Percentiles rank a stretch among this genome's conserved stretches.
These are phyloP conservation scores for Monopterus albus DNA, from an alignment of 2,113 vertebrate species.

Conservation along the genomic window DNA sequence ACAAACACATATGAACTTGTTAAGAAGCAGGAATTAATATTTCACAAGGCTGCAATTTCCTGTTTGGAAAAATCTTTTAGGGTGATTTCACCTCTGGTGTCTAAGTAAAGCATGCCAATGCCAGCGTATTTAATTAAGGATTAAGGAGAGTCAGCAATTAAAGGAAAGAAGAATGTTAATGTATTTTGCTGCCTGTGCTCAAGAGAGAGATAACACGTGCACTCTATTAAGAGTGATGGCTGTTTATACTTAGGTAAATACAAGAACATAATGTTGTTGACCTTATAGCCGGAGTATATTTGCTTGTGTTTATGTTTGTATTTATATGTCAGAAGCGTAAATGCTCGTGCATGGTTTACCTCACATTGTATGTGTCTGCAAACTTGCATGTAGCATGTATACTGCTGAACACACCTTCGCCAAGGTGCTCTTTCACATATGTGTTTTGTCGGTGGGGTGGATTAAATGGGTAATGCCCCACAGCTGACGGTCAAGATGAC, in stretches of 20 bases:
- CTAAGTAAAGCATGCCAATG: slow-evolving; percentile 1
- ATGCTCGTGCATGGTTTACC: not conserved
- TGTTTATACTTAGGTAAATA: slow-evolving; percentile 14
- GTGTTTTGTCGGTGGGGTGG: slow-evolving; percentile 51
- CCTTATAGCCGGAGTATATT: not conserved
- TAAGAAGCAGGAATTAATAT: slow-evolving; percentile 36
- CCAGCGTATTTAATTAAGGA: slow-evolving; percentile 2
- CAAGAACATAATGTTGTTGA: not conserved
- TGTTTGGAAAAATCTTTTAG: slow-evolving; percentile 40
- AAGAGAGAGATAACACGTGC: not conserved
- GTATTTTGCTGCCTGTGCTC: not conserved
- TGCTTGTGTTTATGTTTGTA: slow-evolving; percentile 1
- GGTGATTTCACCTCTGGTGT: slow-evolving; percentile 31
- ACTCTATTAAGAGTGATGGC: not conserved
- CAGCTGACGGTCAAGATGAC: slow-evolving; percentile 51
- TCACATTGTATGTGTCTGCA: not conserved
- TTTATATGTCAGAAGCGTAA: not conserved
- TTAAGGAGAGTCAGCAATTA: not conserved
- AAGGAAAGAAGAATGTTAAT: not conserved
- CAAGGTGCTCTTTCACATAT: slow-evolving; percentile 41
- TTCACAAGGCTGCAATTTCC: slow-evolving; percentile 46
- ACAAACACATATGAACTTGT: slow-evolving; percentile 25
- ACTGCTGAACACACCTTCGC: not conserved
- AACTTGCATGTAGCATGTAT: not conserved
- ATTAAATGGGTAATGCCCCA: slow-evolving; percentile 59